Evolutionary conservation across 1,140 invertebrate species (phyloP).

Genomic region (Bombus pascuorum): DNA sequence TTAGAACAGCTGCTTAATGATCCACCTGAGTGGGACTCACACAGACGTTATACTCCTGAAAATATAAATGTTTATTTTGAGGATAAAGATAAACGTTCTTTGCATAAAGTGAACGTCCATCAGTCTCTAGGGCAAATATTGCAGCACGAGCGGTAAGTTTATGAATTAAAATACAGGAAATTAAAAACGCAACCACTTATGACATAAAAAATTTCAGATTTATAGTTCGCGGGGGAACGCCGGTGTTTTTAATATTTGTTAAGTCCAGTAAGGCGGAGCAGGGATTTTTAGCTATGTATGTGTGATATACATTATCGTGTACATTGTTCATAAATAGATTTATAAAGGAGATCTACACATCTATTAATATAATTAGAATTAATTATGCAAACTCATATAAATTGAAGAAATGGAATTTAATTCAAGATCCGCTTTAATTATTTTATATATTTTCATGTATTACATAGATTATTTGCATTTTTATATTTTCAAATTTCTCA

Average conservation of each 20-base stretch:
- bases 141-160: slow-evolving; percentile 83
- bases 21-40: slow-evolving; percentile 88
- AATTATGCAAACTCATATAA: background rate
- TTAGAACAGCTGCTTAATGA: slow-evolving; percentile 89
- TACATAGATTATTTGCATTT: background rate
- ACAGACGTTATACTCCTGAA: slow-evolving; percentile 86
- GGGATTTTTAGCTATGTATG: slow-evolving; percentile 75
- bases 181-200: slow-evolving; percentile 16
- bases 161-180: background rate
- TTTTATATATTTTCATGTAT: background rate
- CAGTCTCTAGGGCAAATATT: slow-evolving; percentile 87
- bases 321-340: slow-evolving; percentile 11
- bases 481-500: background rate
- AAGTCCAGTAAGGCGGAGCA: slow-evolving; percentile 80
- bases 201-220: slow-evolving; percentile 77
- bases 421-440: background rate
- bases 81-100: slow-evolving; percentile 85
- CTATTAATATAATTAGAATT: background rate
- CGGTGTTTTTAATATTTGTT: slow-evolving; percentile 82
- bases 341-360: background rate
- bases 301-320: slow-evolving; percentile 31
- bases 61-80: slow-evolving; percentile 92
- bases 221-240: slow-evolving; percentile 81
- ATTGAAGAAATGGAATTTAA: background rate
- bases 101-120: slow-evolving; percentile 85